Conservation (phyloP, 2,888 invertebrate genomes). For the Lepidochitona cinerea region DNA sequence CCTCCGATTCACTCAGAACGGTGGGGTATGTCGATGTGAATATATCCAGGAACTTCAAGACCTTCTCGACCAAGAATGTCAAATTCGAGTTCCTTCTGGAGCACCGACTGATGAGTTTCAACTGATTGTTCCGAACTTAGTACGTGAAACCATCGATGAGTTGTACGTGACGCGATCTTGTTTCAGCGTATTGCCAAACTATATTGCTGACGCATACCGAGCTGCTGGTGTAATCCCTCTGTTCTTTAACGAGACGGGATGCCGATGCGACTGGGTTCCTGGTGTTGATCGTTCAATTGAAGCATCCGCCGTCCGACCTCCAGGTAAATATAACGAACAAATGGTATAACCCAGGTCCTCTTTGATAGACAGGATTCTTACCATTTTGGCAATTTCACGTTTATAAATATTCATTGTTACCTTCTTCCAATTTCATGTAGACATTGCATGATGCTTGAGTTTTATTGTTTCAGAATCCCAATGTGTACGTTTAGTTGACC, state of each 20-base stretch:
- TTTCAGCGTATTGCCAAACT: not conserved
- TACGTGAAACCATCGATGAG: not conserved
- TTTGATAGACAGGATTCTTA: no score
- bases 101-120: not conserved
- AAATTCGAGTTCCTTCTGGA: not conserved
- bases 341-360: no score
- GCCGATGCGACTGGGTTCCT: not conserved
- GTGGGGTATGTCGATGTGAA: not conserved
- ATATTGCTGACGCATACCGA: not conserved
- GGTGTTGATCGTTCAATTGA: no score
- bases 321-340: no score
- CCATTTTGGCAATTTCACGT: no score
- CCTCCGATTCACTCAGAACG: not conserved
- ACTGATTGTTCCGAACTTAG: not conserved
- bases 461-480: no score
- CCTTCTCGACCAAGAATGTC: not conserved
- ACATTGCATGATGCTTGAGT: no score
- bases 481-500: not conserved
- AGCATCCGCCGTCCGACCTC: no score
- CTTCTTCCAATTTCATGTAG: no score
- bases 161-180: not conserved
- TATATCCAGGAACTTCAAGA: not conserved
- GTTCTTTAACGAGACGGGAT: not conserved
- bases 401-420: no score
- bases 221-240: not conserved